Conservation (phyloP, 2,888 invertebrate species). For the Meloe dianella region DNA sequence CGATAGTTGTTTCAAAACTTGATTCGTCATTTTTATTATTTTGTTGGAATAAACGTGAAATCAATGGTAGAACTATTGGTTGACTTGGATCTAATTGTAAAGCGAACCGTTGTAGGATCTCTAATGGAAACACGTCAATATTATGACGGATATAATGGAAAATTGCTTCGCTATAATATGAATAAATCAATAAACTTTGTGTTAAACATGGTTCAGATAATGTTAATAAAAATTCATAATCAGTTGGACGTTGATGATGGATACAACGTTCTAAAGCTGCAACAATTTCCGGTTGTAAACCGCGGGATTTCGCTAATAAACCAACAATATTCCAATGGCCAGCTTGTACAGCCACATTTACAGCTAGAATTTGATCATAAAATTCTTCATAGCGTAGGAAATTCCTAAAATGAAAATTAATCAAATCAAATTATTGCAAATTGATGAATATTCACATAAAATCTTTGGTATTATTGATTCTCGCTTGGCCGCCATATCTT, state of each 20-base stretch:
- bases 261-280: conserved; percentile 61
- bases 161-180: conserved; percentile 51
- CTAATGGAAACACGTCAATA: conserved; percentile 48
- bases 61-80: conserved; percentile 60
- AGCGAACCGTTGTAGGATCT: conserved; percentile 60
- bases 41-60: conserved; percentile 53
- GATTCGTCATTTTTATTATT: conserved; percentile 53
- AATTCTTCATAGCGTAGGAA: conserved; percentile 68
- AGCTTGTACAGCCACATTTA: conserved; percentile 69
- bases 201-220: conserved; percentile 56
- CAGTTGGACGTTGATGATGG: conserved; percentile 45
- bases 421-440: background rate
- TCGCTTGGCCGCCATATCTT: conserved; percentile 54
- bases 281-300: conserved; percentile 65
- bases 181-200: conserved; percentile 54
- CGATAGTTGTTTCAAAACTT: conserved; percentile 62
- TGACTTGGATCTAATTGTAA: conserved; percentile 69
- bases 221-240: conserved; percentile 52
- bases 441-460: conserved; percentile 60
- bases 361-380: conserved; percentile 69
- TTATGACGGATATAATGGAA: conserved; percentile 52
- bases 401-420: conserved; percentile 52
- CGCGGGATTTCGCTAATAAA: conserved; percentile 60
- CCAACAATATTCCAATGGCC: conserved; percentile 67
- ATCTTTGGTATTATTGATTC: conserved; percentile 57